These are phyloP conservation scores for Hemiscyllium ocellatum DNA, from an alignment of 2,113 vertebrate species.

Conservation along the genomic window DNA sequence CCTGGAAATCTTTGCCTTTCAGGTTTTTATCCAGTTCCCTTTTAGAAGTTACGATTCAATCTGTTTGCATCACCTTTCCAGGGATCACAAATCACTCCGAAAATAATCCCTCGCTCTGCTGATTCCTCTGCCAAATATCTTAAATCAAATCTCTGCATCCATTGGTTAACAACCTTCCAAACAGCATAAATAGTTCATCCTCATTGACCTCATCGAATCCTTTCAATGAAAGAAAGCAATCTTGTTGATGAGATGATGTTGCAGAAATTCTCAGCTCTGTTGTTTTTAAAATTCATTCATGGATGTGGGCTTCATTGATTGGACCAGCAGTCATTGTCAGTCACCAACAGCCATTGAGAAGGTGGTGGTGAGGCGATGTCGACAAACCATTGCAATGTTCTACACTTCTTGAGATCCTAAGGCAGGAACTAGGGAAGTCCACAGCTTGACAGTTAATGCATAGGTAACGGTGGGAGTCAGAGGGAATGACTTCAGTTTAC, in stretches of 20 bases:
- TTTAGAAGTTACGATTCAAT: background rate
- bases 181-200: background rate
- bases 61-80: background rate
- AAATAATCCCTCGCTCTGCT: background rate
- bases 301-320: no score
- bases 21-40: background rate
- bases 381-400: background rate
- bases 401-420: background rate
- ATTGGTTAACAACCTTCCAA: background rate
- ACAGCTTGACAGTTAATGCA: background rate
- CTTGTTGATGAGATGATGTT: background rate
- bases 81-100: background rate
- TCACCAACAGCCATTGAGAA: no score
- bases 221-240: background rate
- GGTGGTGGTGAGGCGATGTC: no score
- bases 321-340: no score
- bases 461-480: background rate
- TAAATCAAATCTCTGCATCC: background rate
- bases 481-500: background rate
- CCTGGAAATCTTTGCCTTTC: background rate
- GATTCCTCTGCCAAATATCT: background rate
- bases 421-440: background rate
- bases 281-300: background rate
- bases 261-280: background rate
- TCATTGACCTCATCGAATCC: background rate